Evolutionary conservation across 2,113 vertebrate species (phyloP), one percentile per base, ranked within the genome.

Genomic region (Marmota flaviventris): DNA sequence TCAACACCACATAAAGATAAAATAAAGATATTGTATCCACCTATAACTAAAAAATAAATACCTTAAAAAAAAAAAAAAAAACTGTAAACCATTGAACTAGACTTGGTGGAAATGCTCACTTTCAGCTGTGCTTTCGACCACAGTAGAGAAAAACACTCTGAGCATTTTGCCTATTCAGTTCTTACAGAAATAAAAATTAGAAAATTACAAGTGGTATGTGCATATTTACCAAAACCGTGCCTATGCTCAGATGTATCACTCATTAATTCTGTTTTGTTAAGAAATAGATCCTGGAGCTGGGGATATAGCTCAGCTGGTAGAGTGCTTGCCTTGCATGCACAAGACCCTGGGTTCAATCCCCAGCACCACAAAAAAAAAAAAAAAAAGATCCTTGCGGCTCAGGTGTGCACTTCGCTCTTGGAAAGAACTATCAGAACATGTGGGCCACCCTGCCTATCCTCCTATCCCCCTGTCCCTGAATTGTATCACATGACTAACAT

Each of bases 351-450:
- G 42, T 42, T 42, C 42, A 42, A 42, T 42, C 42, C 42, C 42
- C 42, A 42, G 42, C 42, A 42, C 42, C 42, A 5, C 42, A 42
- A 42, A 8, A 45, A 45, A 45, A 45, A 45, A 45, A 45, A 45
- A 45, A 45, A 8, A 17, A 24, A 14, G 7, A 2, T 9, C 11
- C 34, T 34, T 20, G 1, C 25, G 2, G 8, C 58, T 53, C 82
- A 0, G 1, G 1, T 6, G 42, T 27, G 51, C 0, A 2, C 53
- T 22, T 0, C 10, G 0, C 8, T 29, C 67, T 48, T 34, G 20
- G 63, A 6, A 0, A 76, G n/a, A 25, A 14, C 12, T 1, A 4
- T 39, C 3, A n/a, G 48, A 39, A 65, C n/a, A 24, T 5, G 22
- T 39, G 6, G 20, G 45, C 12, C 37, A 34, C 9, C 24, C 8